These are phyloP conservation scores for Pecten maximus DNA, from an alignment of 2,888 invertebrate species.

Conservation along the genomic window DNA sequence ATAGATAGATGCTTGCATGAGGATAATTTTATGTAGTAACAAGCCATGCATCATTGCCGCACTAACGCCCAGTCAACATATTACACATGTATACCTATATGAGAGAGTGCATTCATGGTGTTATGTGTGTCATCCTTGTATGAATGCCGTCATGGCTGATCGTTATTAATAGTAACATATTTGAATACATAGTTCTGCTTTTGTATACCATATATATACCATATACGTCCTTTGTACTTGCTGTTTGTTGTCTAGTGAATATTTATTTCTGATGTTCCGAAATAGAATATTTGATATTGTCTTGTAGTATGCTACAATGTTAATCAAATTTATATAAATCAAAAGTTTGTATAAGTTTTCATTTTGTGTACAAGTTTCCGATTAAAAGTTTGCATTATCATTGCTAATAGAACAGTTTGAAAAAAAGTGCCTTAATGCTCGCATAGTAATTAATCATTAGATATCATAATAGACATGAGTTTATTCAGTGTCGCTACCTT, in stretches of 20 bases:
- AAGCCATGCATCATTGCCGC: background rate
- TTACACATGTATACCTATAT: background rate
- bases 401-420: background rate
- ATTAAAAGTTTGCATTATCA: background rate
- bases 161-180: background rate
- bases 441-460: background rate
- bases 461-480: background rate
- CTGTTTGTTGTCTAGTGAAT: background rate
- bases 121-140: background rate
- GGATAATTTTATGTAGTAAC: background rate
- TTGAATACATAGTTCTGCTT: background rate
- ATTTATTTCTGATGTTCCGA: background rate
- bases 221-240: background rate
- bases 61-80: background rate
- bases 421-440: background rate
- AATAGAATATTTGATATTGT: background rate
- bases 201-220: background rate
- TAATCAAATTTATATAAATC: background rate
- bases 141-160: background rate
- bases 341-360: background rate
- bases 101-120: background rate
- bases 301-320: background rate
- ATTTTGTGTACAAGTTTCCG: background rate
- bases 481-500: background rate
- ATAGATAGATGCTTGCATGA: background rate